Percentiles rank a stretch among this genome's conserved stretches.
These are phyloP conservation scores for Alauda arvensis DNA, from an alignment of 2,797 vertebrate species.

Conservation along the genomic window DNA sequence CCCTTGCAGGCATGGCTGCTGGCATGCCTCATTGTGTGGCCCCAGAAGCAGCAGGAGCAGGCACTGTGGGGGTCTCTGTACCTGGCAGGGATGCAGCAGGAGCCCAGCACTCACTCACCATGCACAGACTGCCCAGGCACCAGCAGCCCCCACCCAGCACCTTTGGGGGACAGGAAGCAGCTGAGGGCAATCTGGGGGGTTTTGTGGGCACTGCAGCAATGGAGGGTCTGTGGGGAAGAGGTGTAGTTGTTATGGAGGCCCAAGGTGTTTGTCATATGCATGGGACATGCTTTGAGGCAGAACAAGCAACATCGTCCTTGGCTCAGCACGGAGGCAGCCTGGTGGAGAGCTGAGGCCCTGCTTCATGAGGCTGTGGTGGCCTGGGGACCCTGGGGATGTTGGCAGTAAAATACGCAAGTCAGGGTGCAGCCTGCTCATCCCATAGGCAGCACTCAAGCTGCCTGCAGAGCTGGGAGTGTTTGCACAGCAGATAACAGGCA, in stretches of 20 bases:
- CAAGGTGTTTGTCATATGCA: rapidly evolving
- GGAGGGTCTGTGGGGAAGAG: not conserved
- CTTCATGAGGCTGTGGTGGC: not conserved
- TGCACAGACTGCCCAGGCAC: rapidly evolving
- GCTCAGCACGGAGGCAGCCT: not conserved
- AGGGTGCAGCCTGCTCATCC: not conserved
- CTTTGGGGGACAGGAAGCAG: not conserved
- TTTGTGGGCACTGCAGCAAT: not conserved
- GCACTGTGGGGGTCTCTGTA: rapidly evolving
- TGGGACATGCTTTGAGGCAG: not conserved
- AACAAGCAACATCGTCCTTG: not conserved
- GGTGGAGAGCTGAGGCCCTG: not conserved
- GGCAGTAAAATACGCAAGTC: not conserved
- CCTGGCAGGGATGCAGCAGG: not conserved
- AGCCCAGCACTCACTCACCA: rapidly evolving
- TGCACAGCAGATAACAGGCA: not conserved
- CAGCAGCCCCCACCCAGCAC: not conserved
- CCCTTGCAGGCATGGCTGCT: not conserved
- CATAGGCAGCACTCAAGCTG: not conserved
- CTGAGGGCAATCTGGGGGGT: not conserved
- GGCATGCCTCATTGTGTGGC: not conserved
- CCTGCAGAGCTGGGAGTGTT: not conserved
- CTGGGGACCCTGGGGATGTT: not conserved
- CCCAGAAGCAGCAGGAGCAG: not conserved
- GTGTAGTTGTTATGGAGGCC: not conserved